phyloP scores from a whole-genome alignment of 2,113 vertebrate species.

The Plectropomus leopardus region DNA sequence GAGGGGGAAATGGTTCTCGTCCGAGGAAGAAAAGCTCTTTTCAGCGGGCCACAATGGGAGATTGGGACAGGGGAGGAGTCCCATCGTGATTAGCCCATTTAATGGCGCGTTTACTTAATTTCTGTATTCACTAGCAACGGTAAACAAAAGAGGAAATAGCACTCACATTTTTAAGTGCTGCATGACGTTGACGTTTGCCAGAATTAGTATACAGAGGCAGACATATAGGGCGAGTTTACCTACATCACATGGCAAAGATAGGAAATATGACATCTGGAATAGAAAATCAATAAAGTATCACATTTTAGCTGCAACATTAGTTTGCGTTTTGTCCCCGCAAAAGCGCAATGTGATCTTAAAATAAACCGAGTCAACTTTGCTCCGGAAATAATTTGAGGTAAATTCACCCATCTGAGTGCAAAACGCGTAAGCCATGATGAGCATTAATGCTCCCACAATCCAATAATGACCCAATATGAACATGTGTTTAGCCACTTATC shows the following conservation, averaged over 20 bases:
- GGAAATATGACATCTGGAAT: background rate
- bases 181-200: slow-evolving; percentile 73
- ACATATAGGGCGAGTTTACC: slow-evolving; percentile 27
- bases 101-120: slow-evolving; percentile 88
- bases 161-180: slow-evolving; percentile 78
- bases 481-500: slow-evolving; percentile 75
- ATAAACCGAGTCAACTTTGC: background rate
- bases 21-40: slow-evolving; percentile 91
- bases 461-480: slow-evolving; percentile 73
- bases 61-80: slow-evolving; percentile 88
- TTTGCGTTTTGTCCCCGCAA: background rate
- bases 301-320: background rate
- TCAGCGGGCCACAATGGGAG: slow-evolving; percentile 90
- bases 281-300: slow-evolving; percentile 19
- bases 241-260: background rate
- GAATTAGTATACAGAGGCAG: slow-evolving; percentile 50
- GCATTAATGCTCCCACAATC: slow-evolving; percentile 71
- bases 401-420: slow-evolving; percentile 34
- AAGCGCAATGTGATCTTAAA: slow-evolving; percentile 5
- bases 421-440: slow-evolving; percentile 56
- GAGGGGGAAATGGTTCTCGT: slow-evolving; percentile 86
- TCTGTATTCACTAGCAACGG: slow-evolving; percentile 89
- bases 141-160: slow-evolving; percentile 86
- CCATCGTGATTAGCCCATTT: slow-evolving; percentile 88
- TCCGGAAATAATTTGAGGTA: slow-evolving; percentile 14